Evolutionary conservation across 1,140 invertebrate genomes (phyloP).

Genomic region (Paracyclopina nana): DNA sequence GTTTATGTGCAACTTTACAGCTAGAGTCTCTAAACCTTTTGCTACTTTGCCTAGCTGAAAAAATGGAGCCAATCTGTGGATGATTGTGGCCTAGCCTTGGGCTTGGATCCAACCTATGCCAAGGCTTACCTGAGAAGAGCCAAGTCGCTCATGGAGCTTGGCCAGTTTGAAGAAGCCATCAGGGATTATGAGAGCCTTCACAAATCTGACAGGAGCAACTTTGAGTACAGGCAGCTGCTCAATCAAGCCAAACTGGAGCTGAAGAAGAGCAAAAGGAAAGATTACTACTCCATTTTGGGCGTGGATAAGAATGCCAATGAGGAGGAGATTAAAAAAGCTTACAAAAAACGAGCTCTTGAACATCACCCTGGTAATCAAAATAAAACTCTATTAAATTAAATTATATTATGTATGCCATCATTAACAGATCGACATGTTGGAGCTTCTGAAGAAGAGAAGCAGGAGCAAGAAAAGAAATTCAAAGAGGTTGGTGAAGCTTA

Average conservation of each 20-base stretch:
- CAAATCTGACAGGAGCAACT: constrained; percentile 47
- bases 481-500: constrained; percentile 48
- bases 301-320: constrained; percentile 59
- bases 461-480: constrained; percentile 81
- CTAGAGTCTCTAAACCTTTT: no score
- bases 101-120: constrained; percentile 64
- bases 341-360: constrained; percentile 67
- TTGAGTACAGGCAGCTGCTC: constrained; percentile 33
- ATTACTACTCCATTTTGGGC: constrained; percentile 91
- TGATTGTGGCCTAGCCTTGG: constrained; percentile 66
- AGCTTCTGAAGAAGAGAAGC: constrained; percentile 55
- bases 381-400: no score
- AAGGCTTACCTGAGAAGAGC: constrained; percentile 63
- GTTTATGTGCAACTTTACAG: no score
- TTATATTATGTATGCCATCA: no score
- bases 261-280: constrained; percentile 82
- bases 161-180: constrained; percentile 69
- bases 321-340: constrained; percentile 90
- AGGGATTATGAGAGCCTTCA: constrained; percentile 68
- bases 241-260: constrained; percentile 66
- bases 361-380: constrained; percentile 58
- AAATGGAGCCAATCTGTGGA: constrained; percentile 53
- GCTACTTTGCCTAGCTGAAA: constrained; percentile 38
- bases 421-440: constrained; percentile 74
- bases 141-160: constrained; percentile 57